Evolutionary conservation across 1,140 invertebrate species (phyloP).

Genomic region (Drosophila sulfurigaster): DNA sequence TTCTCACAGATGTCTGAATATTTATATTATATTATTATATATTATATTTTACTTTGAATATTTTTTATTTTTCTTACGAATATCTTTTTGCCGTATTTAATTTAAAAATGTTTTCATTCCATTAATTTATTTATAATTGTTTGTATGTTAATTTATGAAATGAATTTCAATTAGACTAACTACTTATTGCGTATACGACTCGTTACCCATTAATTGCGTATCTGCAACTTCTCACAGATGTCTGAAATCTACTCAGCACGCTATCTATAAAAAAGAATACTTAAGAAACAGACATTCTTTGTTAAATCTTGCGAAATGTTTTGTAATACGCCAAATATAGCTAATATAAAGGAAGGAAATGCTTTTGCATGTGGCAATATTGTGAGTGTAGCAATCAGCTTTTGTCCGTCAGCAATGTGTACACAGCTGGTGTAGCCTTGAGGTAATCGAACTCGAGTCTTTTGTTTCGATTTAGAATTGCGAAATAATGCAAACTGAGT

Average conservation of each 20-base stretch:
- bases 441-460: neutral
- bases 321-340: neutral
- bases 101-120: too few relatives aligned
- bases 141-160: too few relatives aligned
- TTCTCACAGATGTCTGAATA: too few relatives aligned
- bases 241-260: too few relatives aligned
- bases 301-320: neutral
- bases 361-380: neutral
- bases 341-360: neutral
- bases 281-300: neutral
- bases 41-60: neutral
- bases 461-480: neutral
- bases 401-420: conserved; percentile 6
- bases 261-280: neutral
- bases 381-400: conserved; percentile 1
- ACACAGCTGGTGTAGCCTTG: neutral
- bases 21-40: too few relatives aligned
- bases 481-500: neutral
- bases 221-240: too few relatives aligned
- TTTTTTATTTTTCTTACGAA: too few relatives aligned
- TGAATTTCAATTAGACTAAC: neutral
- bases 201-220: neutral
- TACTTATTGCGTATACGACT: too few relatives aligned
- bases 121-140: too few relatives aligned
- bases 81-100: too few relatives aligned